Evolutionary conservation across 2,113 vertebrate species (phyloP), one percentile per base, ranked within the genome.

Genomic region (Taxidea taxus): DNA sequence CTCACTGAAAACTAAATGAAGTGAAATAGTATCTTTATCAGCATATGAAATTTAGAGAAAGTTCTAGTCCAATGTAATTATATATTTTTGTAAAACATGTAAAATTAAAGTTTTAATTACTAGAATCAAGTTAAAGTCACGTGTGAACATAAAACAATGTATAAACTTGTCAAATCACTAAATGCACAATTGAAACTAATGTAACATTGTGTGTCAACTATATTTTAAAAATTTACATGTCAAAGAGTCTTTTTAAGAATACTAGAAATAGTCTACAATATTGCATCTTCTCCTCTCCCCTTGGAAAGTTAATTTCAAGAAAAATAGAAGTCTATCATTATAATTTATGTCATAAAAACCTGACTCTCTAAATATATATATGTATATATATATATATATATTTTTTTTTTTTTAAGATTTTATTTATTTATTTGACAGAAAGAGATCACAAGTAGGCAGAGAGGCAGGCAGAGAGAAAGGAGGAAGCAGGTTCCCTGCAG

Each of bases 281-380:
- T 11, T 60, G 80, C 51, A 83, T 84, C 25, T 87, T 74, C 20
- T 90, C 66, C 16, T 78, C 18, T 96, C 39, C 31, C 1, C 51
- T 42, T 90, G 94, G 60, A 31, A 97, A 98, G n/a, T 27, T 44
- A 70, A 70, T 93, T 90, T 92, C 31, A 97, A 97, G 91, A 90
- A 93, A 95, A 97, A 98, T 83, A 37, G 0, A 93, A 92, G n/a
- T 0, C 14, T 72, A 62, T 56, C 60, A 97, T 84, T 97, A 58
- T 91, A 89, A 97, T 96, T 97, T 75, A 95, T 84, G 68, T 90
- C n/a, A 27, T 82, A 94, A 85, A 58, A 87, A 78, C 75, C 78
- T 96, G 37, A 58, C 60, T 98, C 93, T 97, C 97, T 90, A 44
- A 54, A 25, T 47, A 82, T 70, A 62, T 23, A 25, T 47, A 82